Base-by-base conservation (phyloP, 1,140 invertebrate genomes). In the Periplaneta americana region DNA sequence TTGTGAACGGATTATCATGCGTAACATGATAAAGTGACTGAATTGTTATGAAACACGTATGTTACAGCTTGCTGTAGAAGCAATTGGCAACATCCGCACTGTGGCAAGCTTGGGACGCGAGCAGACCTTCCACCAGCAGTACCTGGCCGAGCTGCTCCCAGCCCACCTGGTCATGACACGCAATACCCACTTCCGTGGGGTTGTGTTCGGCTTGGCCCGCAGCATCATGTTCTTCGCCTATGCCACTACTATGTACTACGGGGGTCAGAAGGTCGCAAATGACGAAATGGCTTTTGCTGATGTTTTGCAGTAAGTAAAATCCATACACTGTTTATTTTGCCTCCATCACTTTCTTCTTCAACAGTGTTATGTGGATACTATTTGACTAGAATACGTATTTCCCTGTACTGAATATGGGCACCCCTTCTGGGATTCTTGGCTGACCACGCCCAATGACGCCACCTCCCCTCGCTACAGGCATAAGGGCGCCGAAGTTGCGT, bases 61-160 rank as follows among this genome's bases (percentile, higher is more conserved):
- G n/a, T 76, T 80, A n/a, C 81, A 89, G 88, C 84, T 90, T 33
- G 91, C 91, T 22, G 85, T 90, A 31, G 90, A 92, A 85, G 86
- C 88, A 11, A 89, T 92, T 74, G 87, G 87, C 79, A 92, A 91
- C 83, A 91, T 92, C 22, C 86, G 91, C 74, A 92, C 91, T 28
- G 91, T 92, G 4, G 89, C 89, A 5, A 86, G 88, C 76, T 84
- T 92, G 9, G 87, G 88, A 35, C 86, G 87, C 81, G 90, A 92
- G 84, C 81, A 85, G 18, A 85, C 85, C 18, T 90, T 91, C 84
- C 85, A 86, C 37, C 57, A 86, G 31, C 84, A 85, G 48, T 90
- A 89, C 83, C 82, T 83, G 6, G 76, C 79, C 8, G 81, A 84
- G 22, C 81, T 88, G 57, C 31, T 79, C 34, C 75, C 81, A 33